Percentiles rank a stretch among this genome's conserved stretches.
These are phyloP conservation scores for Acestrorhynchus altus DNA, from an alignment of 2,797 vertebrate genomes.

Conservation along the genomic window DNA sequence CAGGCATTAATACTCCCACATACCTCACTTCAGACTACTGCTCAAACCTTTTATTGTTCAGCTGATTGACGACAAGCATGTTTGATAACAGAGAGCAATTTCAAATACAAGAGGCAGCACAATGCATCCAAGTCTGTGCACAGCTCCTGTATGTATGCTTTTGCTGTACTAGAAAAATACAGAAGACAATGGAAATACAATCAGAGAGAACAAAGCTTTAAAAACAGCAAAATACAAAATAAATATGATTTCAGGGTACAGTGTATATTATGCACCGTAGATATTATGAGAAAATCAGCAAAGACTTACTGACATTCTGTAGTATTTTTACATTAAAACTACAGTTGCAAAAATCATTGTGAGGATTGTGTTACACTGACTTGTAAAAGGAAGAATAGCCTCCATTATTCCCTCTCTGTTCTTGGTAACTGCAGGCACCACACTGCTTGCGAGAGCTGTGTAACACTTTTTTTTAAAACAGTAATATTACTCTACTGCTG, in stretches of 20 bases:
- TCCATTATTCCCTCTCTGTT: no score
- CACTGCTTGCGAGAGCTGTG: no score
- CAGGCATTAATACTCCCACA: constrained; percentile 60
- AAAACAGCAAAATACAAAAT: background rate
- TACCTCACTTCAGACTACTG: constrained; percentile 52
- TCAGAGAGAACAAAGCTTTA: background rate
- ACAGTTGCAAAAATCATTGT: no score
- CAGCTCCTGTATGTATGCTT: constrained; percentile 9
- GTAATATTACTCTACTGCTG: no score
- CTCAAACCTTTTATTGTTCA: constrained; percentile 46
- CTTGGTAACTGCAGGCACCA: no score
- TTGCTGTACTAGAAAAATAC: background rate
- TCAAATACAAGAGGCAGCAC: constrained; percentile 22
- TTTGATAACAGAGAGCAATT: constrained; percentile 43
- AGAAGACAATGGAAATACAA: background rate
- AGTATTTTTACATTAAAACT: no score
- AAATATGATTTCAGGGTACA: background rate
- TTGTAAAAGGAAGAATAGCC: no score
- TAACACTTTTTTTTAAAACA: no score
- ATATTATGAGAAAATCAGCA: background rate
- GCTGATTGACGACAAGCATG: constrained; percentile 38
- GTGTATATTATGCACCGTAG: no score
- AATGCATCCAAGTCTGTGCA: constrained; percentile 3
- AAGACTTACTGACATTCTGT: background rate
- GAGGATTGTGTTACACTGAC: no score